These are phyloP conservation scores for Thera britannica DNA, from an alignment of 2,888 invertebrate genomes.

Conservation along the genomic window DNA sequence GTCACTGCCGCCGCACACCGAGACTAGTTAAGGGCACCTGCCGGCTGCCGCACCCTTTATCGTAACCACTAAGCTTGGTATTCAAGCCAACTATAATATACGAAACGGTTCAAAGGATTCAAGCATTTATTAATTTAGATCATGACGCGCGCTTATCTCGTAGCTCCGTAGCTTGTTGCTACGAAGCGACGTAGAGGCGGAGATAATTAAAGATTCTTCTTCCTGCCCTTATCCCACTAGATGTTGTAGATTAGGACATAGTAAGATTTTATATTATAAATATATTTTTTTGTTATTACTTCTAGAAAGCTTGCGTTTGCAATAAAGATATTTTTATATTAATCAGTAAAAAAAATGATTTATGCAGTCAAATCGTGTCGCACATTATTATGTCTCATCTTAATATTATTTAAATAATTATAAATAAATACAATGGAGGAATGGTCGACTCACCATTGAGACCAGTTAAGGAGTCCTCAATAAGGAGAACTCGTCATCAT, in stretches of 20 bases:
- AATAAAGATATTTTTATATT: no score
- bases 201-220: neutral
- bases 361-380: neutral
- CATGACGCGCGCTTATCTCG: slow-evolving; percentile 1
- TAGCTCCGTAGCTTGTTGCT: slow-evolving; percentile 23
- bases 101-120: neutral
- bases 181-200: slow-evolving; percentile 14
- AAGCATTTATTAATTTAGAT: neutral
- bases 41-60: slow-evolving; percentile 70
- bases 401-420: slow-evolving; percentile 4
- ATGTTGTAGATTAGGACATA: no score
- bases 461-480: slow-evolving; percentile 15
- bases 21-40: slow-evolving; percentile 67
- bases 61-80: slow-evolving; percentile 36
- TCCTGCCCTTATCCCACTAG: no score
- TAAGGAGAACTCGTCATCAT: slow-evolving; percentile 24
- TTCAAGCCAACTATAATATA: slow-evolving; percentile 13
- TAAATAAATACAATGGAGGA: slow-evolving; percentile 16
- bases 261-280: no score
- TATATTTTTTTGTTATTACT: no score
- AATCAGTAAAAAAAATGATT: neutral
- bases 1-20: slow-evolving; percentile 73
- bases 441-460: slow-evolving; percentile 20
- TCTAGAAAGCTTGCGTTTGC: neutral
- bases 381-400: neutral